Conservation (phyloP, 2,797 vertebrate species). For the Austrolebias charrua region DNA sequence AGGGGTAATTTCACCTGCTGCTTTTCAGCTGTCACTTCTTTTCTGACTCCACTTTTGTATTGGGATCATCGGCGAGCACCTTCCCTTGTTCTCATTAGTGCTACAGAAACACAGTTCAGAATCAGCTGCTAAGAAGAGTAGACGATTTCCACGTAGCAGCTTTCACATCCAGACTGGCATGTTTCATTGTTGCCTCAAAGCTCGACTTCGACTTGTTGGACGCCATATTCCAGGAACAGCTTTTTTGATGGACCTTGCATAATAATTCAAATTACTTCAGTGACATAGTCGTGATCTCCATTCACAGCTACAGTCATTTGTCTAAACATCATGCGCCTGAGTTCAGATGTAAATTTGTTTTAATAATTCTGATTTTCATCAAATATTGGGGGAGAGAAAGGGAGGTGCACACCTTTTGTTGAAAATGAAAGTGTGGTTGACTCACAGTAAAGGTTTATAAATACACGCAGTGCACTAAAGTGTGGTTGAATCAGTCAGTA, state of each 20-base stretch:
- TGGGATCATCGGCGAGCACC: slow-evolving; percentile 15
- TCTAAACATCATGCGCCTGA: slow-evolving; percentile 19
- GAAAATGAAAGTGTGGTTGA: neutral
- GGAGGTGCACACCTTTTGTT: neutral
- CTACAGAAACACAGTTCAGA: slow-evolving; percentile 10
- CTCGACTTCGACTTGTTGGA: slow-evolving; percentile 33
- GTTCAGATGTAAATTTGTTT: slow-evolving; percentile 6
- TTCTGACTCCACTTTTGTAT: slow-evolving; percentile 28
- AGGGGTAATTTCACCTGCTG: slow-evolving; percentile 50
- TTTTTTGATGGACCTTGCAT: slow-evolving; percentile 44
- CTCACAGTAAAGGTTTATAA: too few species aligned
- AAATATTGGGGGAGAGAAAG: slow-evolving; percentile 1
- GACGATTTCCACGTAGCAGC: slow-evolving; percentile 3
- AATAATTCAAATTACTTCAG: slow-evolving; percentile 55
- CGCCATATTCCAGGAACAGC: slow-evolving; percentile 33
- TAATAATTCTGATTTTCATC: slow-evolving; percentile 13
- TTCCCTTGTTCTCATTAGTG: slow-evolving; percentile 13
- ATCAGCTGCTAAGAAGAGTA: slow-evolving; percentile 11
- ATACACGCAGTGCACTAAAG: neutral
- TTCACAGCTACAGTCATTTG: slow-evolving; percentile 25
- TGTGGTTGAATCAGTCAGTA: neutral
- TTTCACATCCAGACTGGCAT: slow-evolving; percentile 35
- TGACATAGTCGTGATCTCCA: slow-evolving; percentile 34
- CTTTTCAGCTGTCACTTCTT: slow-evolving; percentile 60
- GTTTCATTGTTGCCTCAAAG: slow-evolving; percentile 31